A percentile compares a stretch with the other conserved stretches of the same genome.
These are phyloP conservation scores for Halcyon malimbica DNA, from an alignment of 2,113 vertebrate species.

Conservation along the genomic window DNA sequence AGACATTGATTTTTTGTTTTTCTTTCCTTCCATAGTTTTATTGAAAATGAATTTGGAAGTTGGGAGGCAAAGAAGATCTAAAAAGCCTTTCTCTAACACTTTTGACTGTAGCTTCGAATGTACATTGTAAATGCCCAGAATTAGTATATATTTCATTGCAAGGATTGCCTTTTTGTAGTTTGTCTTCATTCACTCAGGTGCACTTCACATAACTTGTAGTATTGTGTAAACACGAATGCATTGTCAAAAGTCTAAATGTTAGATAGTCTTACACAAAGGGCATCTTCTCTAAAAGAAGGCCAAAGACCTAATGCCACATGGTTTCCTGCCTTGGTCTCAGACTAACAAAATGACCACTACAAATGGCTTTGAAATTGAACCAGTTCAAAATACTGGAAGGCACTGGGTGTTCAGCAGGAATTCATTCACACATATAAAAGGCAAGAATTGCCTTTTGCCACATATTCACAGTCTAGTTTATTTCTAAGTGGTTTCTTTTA, in stretches of 20 bases:
- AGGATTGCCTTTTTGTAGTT: neutral
- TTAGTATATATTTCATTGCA: neutral
- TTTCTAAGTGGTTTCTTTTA: neutral
- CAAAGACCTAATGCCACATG: neutral
- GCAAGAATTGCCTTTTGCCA: neutral
- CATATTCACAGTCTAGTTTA: neutral
- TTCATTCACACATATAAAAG: neutral
- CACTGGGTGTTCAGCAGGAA: neutral
- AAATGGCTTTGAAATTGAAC: neutral
- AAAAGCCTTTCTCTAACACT: slow-evolving; percentile 18
- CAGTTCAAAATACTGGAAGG: neutral
- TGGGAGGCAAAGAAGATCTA: slow-evolving; percentile 49
- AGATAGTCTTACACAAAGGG: neutral
- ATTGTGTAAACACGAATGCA: neutral
- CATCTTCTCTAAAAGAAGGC: neutral
- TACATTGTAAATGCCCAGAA: neutral
- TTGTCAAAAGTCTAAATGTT: neutral
- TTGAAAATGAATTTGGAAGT: slow-evolving; percentile 54
- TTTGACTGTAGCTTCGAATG: slow-evolving; percentile 17
- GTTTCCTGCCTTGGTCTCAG: neutral
- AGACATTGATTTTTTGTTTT: slow-evolving; percentile 7
- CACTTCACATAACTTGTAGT: neutral
- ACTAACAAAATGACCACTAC: neutral
- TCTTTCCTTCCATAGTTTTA: slow-evolving; percentile 51
- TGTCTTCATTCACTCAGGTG: neutral